Base-by-base conservation (phyloP, 2,113 vertebrate genomes). In the Cochlearius cochlearius region DNA sequence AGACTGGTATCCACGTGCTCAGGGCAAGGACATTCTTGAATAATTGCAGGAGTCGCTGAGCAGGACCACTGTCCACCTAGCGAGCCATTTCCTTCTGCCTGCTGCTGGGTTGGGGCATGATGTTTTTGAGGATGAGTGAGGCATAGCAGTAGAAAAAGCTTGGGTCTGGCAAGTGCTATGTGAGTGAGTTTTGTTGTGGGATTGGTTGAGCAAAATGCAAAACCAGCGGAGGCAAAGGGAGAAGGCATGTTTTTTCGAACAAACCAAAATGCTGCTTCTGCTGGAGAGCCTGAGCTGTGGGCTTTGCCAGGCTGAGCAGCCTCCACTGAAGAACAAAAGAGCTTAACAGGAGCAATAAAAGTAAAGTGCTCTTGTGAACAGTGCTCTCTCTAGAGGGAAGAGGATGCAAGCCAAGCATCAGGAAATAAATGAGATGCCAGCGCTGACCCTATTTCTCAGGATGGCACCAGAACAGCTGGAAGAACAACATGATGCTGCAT, bases 401-500 rank as follows among this genome's bases (percentile, higher is more conserved):
- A 90, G 86, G 79, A 88, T 94, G 93, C 97, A 96, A 96, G 85
- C 76, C 86, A 85, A 97, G 96, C 90, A 93, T 86, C 68, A 22
- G 92, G 67, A 96, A 96, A 96, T 83, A 96, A 97, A 97, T 95
- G 95, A 95, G 96, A 91, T 96, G 88, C 92, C 72, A 90, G 60
- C 2, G 18, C 58, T 97, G 96, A 97, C 96, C 93, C 92, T 90
- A 2, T 96, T 96, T 96, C 81, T 90, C 84, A 43, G 79, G 84
- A 88, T 88, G 90, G 88, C 81, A 94, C 56, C 50, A 36, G 76
- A 97, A 88, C 97, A 97, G 96, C 96, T 97, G 97, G 96, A 95
- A 55, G 91, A 96, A 39, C 91, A 91, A 93, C 88, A 14, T 6
- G 75, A 1, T 79, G 93, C 95, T 93, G 94, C 90, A 76, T 96